Conservation (phyloP, 2,797 vertebrate species). For the Babyrousa celebensis region DNA sequence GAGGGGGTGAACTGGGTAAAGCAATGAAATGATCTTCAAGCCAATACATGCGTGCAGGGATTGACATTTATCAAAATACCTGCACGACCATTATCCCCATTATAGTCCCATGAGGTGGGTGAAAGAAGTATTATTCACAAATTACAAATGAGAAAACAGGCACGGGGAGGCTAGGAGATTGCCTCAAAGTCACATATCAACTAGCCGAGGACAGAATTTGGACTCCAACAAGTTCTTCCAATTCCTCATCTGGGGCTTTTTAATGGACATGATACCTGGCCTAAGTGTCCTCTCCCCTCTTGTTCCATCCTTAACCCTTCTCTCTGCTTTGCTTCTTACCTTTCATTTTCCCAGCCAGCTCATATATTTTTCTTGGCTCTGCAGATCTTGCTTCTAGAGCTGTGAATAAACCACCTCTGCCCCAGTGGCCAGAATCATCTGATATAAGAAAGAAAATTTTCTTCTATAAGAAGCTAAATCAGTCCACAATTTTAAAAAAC, state of each 20-base stretch:
- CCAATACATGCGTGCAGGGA: neutral
- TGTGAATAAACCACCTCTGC: conserved; percentile 96
- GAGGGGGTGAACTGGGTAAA: neutral
- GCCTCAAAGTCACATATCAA: neutral
- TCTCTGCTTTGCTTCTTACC: conserved; percentile 89
- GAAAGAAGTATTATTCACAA: neutral
- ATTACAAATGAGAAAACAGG: conserved; percentile 13
- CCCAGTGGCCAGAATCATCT: conserved; percentile 97
- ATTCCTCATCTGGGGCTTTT: neutral
- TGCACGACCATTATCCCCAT: conserved; percentile 2
- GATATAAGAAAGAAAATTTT: conserved; percentile 66
- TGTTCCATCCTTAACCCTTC: neutral
- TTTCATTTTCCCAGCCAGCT: conserved; percentile 96
- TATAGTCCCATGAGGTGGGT: neutral
- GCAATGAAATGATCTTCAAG: neutral
- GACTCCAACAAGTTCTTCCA: neutral
- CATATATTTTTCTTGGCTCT: conserved; percentile 94
- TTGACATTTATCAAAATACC: conserved; percentile 18
- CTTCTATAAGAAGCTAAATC: neutral
- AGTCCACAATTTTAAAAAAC: neutral
- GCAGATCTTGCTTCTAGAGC: conserved; percentile 95
- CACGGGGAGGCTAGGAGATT: neutral
- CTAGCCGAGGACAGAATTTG: neutral
- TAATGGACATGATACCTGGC: fast-evolving
- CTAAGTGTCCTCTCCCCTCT: neutral